These are phyloP conservation scores for Myoxocephalus aenaeus DNA, from an alignment of 2,797 vertebrate genomes.

Conservation along the genomic window DNA sequence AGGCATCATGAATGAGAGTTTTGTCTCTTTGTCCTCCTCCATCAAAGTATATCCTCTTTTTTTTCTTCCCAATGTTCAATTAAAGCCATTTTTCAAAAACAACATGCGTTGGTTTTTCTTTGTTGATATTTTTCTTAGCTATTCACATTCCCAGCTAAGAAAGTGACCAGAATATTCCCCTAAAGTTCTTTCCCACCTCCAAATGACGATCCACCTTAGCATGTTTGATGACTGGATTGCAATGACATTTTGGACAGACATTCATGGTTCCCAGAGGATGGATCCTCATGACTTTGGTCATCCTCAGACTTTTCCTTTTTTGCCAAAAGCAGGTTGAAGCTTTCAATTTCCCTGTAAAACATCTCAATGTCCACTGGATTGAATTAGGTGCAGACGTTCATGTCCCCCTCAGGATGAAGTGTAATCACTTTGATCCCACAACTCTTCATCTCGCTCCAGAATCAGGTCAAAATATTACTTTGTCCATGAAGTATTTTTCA, in stretches of 20 bases:
- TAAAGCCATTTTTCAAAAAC: not conserved
- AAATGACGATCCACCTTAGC: not conserved
- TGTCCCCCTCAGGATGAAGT: not conserved
- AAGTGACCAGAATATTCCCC: not conserved
- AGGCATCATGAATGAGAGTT: not conserved
- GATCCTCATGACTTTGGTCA: not conserved
- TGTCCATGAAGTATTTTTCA: slow-evolving; percentile 20
- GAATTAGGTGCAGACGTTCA: not conserved
- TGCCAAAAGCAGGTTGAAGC: not conserved
- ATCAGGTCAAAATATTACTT: slow-evolving; percentile 5
- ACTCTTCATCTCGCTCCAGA: not conserved
- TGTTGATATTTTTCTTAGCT: not conserved
- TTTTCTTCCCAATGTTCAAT: not conserved
- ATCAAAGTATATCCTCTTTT: not conserved
- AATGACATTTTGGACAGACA: not conserved
- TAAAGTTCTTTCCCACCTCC: not conserved
- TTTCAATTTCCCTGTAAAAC: not conserved
- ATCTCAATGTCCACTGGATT: not conserved
- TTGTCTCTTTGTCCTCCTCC: slow-evolving; percentile 8
- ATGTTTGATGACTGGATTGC: not conserved
- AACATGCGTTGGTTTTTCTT: not conserved
- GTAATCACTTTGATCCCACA: not conserved
- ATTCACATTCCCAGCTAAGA: not conserved
- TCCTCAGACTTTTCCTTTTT: not conserved
- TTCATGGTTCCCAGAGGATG: not conserved